These are phyloP conservation scores for Dipus sagitta DNA, from an alignment of 2,797 vertebrate species.

Conservation along the genomic window DNA sequence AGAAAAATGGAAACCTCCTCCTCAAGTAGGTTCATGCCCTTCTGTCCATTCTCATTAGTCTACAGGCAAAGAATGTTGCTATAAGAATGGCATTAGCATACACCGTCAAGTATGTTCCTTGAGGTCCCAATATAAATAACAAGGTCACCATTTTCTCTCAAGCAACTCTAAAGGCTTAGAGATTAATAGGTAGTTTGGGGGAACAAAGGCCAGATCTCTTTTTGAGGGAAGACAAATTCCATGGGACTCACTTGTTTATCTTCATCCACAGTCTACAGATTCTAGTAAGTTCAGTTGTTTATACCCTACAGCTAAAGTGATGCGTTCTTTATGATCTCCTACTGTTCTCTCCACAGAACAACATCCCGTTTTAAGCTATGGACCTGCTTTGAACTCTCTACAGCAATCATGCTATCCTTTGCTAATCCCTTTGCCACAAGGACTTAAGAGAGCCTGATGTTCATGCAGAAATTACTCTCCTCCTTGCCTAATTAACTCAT, in stretches of 20 bases:
- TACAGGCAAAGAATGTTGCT: background rate
- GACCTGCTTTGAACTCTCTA: background rate
- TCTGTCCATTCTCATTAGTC: background rate
- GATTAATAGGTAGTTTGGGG: background rate
- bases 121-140: background rate
- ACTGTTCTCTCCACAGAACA: background rate
- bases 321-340: background rate
- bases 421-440: background rate
- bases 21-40: background rate
- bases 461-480: background rate
- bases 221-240: background rate
- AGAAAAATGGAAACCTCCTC: background rate
- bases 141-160: background rate
- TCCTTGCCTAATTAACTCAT: background rate
- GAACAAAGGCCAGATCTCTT: background rate
- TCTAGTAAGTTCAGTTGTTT: background rate
- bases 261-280: background rate
- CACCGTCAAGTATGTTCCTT: background rate
- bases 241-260: background rate
- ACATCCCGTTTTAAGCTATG: background rate
- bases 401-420: background rate
- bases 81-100: background rate
- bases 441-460: background rate
- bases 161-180: background rate
- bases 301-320: rapidly evolving